Conservation (phyloP, 2,888 invertebrate species). For the Priocnemis perturbator region DNA sequence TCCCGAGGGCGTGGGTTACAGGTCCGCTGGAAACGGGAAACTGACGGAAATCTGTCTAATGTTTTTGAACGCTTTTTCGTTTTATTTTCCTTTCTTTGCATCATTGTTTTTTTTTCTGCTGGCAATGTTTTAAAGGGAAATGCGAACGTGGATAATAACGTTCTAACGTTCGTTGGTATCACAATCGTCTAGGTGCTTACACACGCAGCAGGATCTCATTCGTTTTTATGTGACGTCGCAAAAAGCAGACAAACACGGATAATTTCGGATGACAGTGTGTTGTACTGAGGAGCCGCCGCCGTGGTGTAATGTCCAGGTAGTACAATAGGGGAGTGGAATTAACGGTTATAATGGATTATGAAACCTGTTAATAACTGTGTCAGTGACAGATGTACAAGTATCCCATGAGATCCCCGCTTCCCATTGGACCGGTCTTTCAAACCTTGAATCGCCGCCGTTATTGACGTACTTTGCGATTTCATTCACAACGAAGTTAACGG, state of each 20-base stretch:
- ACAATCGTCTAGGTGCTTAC: too few species aligned
- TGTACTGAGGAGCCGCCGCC: too few species aligned
- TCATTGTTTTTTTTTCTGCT: background rate
- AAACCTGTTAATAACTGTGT: background rate
- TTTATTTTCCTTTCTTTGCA: background rate
- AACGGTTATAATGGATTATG: constrained; percentile 24
- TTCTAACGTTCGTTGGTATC: too few species aligned
- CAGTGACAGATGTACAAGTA: background rate
- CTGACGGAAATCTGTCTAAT: background rate
- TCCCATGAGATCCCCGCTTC: background rate
- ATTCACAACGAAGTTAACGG: background rate
- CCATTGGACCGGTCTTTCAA: constrained; percentile 2
- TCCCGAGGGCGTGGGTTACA: constrained; percentile 1
- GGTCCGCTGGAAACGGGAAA: too few species aligned
- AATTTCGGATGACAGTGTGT: too few species aligned
- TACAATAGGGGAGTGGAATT: constrained; percentile 6
- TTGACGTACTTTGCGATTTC: constrained; percentile 14
- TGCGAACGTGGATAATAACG: too few species aligned
- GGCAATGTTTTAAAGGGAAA: constrained; percentile 1
- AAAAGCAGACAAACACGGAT: too few species aligned
- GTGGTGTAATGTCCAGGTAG: constrained; percentile 2
- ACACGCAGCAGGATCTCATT: too few species aligned
- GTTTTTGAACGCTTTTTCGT: background rate
- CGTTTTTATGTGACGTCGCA: too few species aligned
- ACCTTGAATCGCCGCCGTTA: background rate